Evolutionary conservation across 2,888 invertebrate species (phyloP), one percentile per base, ranked within the genome.

Genomic region (Thymelicus lineola): DNA sequence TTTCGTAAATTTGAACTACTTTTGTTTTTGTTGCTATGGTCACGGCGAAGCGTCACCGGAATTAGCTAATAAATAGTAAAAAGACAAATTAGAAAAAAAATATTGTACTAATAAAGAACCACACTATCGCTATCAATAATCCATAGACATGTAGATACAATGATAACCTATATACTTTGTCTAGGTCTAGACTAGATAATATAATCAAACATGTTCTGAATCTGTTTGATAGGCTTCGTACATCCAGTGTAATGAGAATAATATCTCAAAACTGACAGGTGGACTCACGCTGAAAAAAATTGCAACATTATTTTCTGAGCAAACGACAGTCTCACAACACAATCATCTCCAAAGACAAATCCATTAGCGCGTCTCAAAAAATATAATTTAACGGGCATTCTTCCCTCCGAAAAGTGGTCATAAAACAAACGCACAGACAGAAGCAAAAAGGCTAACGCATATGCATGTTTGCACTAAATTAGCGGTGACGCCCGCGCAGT

Each of bases 381-480:
- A 64, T 70, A 64, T 70, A 60, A 70, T 69, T 55, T 69, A 69
- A 53, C 59, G 28, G 53, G 64, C 59, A 60, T 35, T 50, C 45
- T 20, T 38, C 46, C 35, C 50, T 64, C 69, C 69, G 69, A 64
- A 70, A 58, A 70, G 64, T 64, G 48, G 53, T 64, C 70, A 64
- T 70, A 70, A 64, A 70, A 70, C 70, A 70, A 70, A 59, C 53
- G 64, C 36, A 64, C 59, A 35, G 63, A 70, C 59, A 75, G 73
- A 78, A 80, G 76, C 80, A 82, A 75, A 77, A 80, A 76, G 76
- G 67, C 73, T 67, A 70, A 78, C 76, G 80, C 86, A 87, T 81
- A 84, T 86, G 89, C 86, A 84, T 85, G 87, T 85, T 87, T 85
- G 88, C 86, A 83, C 88, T 86, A 87, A 89, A 90, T 90, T 89